These are phyloP conservation scores for Macropodus opercularis DNA, from an alignment of 2,797 vertebrate species.

Conservation along the genomic window DNA sequence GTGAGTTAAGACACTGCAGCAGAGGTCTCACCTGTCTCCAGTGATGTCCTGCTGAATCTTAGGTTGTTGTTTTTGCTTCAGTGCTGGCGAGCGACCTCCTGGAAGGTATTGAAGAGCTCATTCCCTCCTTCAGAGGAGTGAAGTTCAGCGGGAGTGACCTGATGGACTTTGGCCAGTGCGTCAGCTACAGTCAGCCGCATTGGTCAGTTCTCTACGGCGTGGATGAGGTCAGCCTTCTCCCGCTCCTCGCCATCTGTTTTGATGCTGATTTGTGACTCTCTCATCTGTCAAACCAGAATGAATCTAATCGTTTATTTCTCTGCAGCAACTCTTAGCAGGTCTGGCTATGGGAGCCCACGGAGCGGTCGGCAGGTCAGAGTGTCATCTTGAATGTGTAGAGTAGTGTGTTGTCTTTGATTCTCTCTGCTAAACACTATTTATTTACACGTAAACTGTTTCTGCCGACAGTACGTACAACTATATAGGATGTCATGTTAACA, in stretches of 20 bases:
- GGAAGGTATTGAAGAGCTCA: constrained; percentile 83
- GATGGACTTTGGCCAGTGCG: constrained; percentile 90
- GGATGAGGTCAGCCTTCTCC: constrained; percentile 87
- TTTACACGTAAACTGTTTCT: constrained; percentile 8
- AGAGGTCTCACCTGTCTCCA: background rate
- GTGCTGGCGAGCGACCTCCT: constrained; percentile 86
- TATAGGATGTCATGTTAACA: constrained; percentile 79
- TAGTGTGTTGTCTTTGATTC: background rate
- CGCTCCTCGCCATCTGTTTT: background rate
- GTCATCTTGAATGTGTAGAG: background rate
- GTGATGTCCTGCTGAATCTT: background rate
- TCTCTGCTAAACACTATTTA: background rate
- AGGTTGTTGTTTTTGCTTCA: constrained; percentile 54
- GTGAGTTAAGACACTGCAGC: constrained; percentile 77
- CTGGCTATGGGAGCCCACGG: constrained; percentile 77
- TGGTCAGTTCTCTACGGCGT: constrained; percentile 88
- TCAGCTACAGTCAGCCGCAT: constrained; percentile 72
- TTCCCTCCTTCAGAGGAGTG: constrained; percentile 91
- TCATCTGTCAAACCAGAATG: background rate
- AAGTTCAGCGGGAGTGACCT: constrained; percentile 91
- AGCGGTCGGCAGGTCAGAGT: constrained; percentile 81
- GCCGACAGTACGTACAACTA: constrained; percentile 93
- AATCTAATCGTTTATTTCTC: constrained; percentile 14
- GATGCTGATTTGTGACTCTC: background rate
- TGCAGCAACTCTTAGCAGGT: constrained; percentile 79